These are phyloP conservation scores for Orthonevra nobilis DNA, from an alignment of 2,888 invertebrate species.

Conservation along the genomic window DNA sequence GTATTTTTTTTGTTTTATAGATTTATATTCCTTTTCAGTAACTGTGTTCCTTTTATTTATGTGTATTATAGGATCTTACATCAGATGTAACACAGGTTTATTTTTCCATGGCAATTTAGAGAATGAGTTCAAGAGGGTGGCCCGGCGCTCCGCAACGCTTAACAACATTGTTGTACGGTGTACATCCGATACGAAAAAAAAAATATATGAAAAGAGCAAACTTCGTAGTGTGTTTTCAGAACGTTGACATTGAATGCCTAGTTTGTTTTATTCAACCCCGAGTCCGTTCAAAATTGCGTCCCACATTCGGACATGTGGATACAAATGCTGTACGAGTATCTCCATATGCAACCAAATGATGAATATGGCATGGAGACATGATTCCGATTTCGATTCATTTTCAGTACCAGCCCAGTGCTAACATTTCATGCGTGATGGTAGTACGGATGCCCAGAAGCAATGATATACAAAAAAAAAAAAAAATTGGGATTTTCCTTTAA, in stretches of 20 bases:
- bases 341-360: slow-evolving; percentile 23
- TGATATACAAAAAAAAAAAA: slow-evolving; percentile 12
- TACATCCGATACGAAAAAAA: slow-evolving; percentile 15
- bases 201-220: slow-evolving; percentile 21
- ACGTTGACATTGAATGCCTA: slow-evolving; percentile 60
- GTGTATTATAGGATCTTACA: slow-evolving; percentile 47
- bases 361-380: slow-evolving; percentile 33
- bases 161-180: not conserved
- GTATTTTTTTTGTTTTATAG: slow-evolving; percentile 32
- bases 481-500: slow-evolving; percentile 35
- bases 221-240: slow-evolving; percentile 8
- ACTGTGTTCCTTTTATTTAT: slow-evolving; percentile 47
- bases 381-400: slow-evolving; percentile 36
- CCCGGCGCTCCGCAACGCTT: not conserved
- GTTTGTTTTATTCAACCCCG: slow-evolving; percentile 20
- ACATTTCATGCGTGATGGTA: slow-evolving; percentile 39
- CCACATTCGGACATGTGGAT: slow-evolving; percentile 43
- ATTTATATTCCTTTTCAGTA: slow-evolving; percentile 49
- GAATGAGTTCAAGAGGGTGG: not conserved
- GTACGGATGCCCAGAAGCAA: not conserved
- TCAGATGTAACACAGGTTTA: slow-evolving; percentile 64
- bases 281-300: slow-evolving; percentile 36
- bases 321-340: not conserved
- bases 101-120: slow-evolving; percentile 22
- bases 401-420: slow-evolving; percentile 24